These are phyloP conservation scores for Didymodactylos carnosus DNA, from an alignment of 2,888 invertebrate genomes.

Conservation along the genomic window DNA sequence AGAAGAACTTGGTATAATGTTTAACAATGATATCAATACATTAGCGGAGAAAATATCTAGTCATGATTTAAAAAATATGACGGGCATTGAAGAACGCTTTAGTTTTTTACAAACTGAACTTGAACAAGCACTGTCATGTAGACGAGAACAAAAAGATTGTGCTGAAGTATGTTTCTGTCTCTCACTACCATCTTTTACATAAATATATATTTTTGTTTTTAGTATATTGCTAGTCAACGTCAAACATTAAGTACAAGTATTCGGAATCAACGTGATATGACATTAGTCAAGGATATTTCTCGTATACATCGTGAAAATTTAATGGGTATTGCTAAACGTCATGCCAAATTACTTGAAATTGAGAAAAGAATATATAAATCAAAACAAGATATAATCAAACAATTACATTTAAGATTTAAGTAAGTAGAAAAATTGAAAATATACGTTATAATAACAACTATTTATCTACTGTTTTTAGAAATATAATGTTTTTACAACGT, in stretches of 20 bases:
- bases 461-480: conserved; percentile 37
- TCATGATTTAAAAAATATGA: not conserved
- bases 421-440: not conserved
- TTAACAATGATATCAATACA: not conserved
- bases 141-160: not conserved
- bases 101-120: not conserved
- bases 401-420: not conserved
- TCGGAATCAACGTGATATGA: not conserved
- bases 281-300: not conserved
- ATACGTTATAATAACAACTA: not conserved
- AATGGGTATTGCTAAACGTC: not conserved
- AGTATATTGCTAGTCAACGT: not conserved
- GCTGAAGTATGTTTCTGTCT: not conserved
- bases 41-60: not conserved
- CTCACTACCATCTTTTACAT: not conserved
- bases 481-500: conserved; percentile 63
- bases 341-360: not conserved
- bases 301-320: not conserved
- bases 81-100: not conserved
- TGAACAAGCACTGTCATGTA: not conserved
- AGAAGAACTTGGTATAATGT: not conserved
- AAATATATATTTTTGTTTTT: not conserved
- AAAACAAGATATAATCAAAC: not conserved
- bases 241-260: not conserved
- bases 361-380: not conserved